Evolutionary conservation across 2,797 vertebrate genomes (phyloP), one percentile per base, ranked within the genome.

Genomic region (Notoglanidium macrostoma): DNA sequence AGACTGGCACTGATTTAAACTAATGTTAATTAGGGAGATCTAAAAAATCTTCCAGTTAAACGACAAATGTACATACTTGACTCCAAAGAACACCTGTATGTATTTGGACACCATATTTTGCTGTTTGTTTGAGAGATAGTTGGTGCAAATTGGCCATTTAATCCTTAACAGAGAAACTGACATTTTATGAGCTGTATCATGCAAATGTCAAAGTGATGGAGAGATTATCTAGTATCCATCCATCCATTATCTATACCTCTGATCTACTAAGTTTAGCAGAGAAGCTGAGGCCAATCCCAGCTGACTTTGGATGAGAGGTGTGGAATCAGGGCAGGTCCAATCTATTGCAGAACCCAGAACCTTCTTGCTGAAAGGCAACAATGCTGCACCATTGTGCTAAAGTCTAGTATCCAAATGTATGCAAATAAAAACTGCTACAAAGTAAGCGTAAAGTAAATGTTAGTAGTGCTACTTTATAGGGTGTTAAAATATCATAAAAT

Each of bases 21-120:
- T 3, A n/a, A 46, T 51, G 49, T 51, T 76, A 0, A 35, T 23
- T 32, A 32, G 15, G 12, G n/a, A 72, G 6, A 72, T 2, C 6
- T 70, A 15, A 70, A 21, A 40, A 21, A 40, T 40, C 44, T 73
- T 14, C 40, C 35, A 21, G 10, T 21, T 26, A 12, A 73, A 17
- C 26, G 23, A n/a, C 1, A n/a, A 76, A n/a, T 29, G 7, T 32
- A 9, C 7, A 1, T 40, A 21, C 0, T 11, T 26, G 14, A 15
- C 23, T 26, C 4, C 21, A 2, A 0, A 49, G 12, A 0, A 49
- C 23, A 14, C n/a, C 12, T 26, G 0, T 15, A 8, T 49, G 11
- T 74, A 21, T 11, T 49, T n/a, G 1, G 11, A 15, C 5, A 1
- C 3, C 68, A 21, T 44, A 7, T 72, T 72, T 44, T 21, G 67